Evolutionary conservation across 2,888 invertebrate genomes (phyloP), one percentile per base, ranked within the genome.

Genomic region (Atherix ibis): DNA sequence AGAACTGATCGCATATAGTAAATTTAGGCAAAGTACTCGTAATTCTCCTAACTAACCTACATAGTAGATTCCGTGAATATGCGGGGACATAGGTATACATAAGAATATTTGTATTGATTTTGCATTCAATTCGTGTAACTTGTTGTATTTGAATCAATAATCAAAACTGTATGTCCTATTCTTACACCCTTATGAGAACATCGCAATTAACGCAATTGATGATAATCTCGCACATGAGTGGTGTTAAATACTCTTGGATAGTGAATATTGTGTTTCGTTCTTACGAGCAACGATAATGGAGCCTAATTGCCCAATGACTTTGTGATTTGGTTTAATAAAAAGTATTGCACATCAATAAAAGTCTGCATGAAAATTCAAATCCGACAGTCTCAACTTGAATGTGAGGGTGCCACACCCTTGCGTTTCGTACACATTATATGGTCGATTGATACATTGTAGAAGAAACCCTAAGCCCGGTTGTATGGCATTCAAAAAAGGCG

Each of bases 251-350:
- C 19, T 25, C 4, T 24, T 18, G n/a, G n/a, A n/a, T n/a, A n/a
- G n/a, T n/a, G n/a, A n/a, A n/a, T n/a, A n/a, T n/a, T n/a, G 19
- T 9, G 29, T 13, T 26, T 4, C 22, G 28, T 18, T 22, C 26
- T 29, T 16, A 31, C 31, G 35, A 35, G 30, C 25, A 35, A 26
- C 35, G 41, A 35, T 40, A 41, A 38, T 43, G 42, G 45, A 38
- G 48, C 52, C 53, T 58, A 58, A 58, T 58, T 58, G 58, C 54
- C 54, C 52, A 54, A 58, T 58, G 58, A 58, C 55, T 58, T 57
- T 57, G 54, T 58, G 58, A 58, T 58, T 58, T 58, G 51, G 54
- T 51, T 37, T 32, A 30, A 29, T 27, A 22, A 35, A 22, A 22
- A 22, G 10, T 22, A 8, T 10, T 10, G 6, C 6, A 22, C 10